Evolutionary conservation across 2,797 vertebrate species (phyloP).

Genomic region (Calcarius lapponicus): DNA sequence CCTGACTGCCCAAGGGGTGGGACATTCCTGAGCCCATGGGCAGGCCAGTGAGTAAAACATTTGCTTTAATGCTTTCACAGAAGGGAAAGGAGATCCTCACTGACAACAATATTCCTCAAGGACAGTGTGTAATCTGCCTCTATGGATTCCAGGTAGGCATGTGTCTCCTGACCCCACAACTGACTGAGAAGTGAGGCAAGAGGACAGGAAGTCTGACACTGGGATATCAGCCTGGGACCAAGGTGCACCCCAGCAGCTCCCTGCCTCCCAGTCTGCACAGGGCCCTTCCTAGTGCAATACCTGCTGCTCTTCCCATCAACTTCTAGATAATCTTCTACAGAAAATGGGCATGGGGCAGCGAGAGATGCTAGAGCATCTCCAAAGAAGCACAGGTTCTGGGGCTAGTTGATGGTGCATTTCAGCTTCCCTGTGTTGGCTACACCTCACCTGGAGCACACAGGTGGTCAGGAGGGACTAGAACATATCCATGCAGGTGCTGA

Average conservation of each 20-base stretch:
- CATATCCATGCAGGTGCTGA: not conserved
- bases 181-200: not conserved
- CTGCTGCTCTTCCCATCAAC: not conserved
- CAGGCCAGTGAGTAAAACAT: not conserved
- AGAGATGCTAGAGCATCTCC: not conserved
- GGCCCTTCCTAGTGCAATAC: not conserved
- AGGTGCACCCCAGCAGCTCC: not conserved
- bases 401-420: not conserved
- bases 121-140: slow-evolving; percentile 95
- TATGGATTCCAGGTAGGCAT: slow-evolving; percentile 85
- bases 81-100: slow-evolving; percentile 87
- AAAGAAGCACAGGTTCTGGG: not conserved
- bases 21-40: not conserved
- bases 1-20: not conserved
- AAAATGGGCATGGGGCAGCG: rapidly evolving
- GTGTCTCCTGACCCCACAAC: rapidly evolving
- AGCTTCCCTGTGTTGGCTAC: not conserved
- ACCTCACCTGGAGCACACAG: not conserved
- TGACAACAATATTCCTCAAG: slow-evolving; percentile 94
- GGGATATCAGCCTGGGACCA: not conserved
- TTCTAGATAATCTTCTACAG: not conserved
- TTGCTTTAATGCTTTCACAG: slow-evolving; percentile 58
- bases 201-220: not conserved
- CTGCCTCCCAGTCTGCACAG: not conserved
- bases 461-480: not conserved